phyloP scores from a whole-genome alignment of 2,888 invertebrate species.

The Mallateleia sp. region DNA sequence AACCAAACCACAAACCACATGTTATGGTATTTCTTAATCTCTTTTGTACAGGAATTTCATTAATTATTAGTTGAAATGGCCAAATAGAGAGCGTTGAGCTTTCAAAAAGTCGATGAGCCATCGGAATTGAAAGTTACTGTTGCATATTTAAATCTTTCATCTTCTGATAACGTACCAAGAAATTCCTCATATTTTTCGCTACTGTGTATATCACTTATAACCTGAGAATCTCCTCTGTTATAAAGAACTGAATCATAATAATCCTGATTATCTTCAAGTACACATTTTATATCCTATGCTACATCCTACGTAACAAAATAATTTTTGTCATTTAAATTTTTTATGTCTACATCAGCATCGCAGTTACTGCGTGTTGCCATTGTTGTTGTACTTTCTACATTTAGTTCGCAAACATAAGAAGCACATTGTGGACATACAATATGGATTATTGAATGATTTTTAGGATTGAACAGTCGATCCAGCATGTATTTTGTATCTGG shows the following conservation, averaged over 20 bases:
- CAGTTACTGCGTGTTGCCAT: background rate
- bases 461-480: background rate
- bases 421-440: background rate
- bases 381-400: background rate
- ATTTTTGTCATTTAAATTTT: constrained; percentile 16
- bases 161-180: constrained; percentile 30
- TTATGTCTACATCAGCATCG: background rate
- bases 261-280: constrained; percentile 21
- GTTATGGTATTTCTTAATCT: constrained; percentile 51
- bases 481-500: background rate
- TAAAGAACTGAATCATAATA: constrained; percentile 23
- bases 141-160: constrained; percentile 37
- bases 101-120: constrained; percentile 61
- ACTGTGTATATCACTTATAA: constrained; percentile 41
- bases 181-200: constrained; percentile 55
- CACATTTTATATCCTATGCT: constrained; percentile 5
- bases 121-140: constrained; percentile 67
- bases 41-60: constrained; percentile 65
- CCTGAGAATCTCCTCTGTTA: background rate
- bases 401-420: background rate
- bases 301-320: constrained; percentile 25
- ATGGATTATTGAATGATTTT: background rate
- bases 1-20: constrained; percentile 68
- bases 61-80: constrained; percentile 69
- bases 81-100: constrained; percentile 59